Evolutionary conservation across 2,113 vertebrate species (phyloP).

Genomic region (Merops nubicus): DNA sequence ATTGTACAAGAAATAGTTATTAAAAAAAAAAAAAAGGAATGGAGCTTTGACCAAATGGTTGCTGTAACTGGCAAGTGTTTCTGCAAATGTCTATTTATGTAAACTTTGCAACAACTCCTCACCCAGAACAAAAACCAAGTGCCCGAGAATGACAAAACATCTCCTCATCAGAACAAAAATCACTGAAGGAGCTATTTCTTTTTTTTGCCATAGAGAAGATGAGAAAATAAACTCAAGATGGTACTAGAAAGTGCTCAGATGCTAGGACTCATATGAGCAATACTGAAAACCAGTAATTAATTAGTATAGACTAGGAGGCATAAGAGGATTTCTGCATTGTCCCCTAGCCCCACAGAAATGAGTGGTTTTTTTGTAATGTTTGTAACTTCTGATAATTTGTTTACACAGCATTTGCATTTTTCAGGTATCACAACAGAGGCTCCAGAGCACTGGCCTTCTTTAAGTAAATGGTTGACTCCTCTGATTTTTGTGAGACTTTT

Average conservation of each 20-base stretch:
- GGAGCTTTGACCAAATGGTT: neutral
- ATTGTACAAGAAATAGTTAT: neutral
- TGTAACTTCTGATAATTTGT: neutral
- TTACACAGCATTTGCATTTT: neutral
- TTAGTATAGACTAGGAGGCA: neutral
- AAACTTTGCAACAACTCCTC: neutral
- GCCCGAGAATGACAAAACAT: neutral
- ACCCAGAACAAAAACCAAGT: neutral
- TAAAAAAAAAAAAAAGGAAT: neutral
- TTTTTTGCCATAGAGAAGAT: neutral
- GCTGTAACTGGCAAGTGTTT: neutral
- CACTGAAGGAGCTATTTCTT: neutral
- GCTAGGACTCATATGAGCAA: neutral
- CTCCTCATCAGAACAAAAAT: neutral
- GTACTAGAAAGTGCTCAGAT: neutral
- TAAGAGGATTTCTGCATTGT: neutral
- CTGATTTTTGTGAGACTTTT: neutral
- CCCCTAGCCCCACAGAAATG: neutral
- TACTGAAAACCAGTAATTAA: neutral
- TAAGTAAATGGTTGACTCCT: neutral
- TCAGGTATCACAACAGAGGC: neutral
- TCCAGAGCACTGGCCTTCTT: neutral
- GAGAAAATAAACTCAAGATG: neutral
- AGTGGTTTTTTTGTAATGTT: neutral
- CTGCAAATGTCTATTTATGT: conserved; percentile 26